Conservation (phyloP, 2,797 vertebrate species). For the Diplodus puntazzo region DNA sequence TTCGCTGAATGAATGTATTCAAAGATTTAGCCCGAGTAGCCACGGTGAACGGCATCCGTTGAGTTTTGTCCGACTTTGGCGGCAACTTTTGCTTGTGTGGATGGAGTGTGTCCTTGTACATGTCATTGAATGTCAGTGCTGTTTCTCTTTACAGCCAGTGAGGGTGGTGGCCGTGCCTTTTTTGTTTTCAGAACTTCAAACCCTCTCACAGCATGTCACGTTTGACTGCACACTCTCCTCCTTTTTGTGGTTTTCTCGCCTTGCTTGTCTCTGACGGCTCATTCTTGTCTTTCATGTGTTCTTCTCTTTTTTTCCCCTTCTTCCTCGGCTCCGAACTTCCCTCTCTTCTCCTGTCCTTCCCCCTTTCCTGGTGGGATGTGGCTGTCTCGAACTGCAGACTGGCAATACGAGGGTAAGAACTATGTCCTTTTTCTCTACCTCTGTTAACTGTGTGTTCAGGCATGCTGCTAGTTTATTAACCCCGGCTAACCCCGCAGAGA, state of each 20-base stretch:
- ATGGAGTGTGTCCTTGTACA: too few species aligned
- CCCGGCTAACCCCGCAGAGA: slow-evolving; percentile 40
- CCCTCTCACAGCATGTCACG: slow-evolving; percentile 2
- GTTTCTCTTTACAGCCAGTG: slow-evolving; percentile 14
- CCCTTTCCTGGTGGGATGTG: slow-evolving; percentile 81
- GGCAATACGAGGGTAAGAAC: slow-evolving; percentile 99
- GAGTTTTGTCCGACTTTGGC: too few species aligned
- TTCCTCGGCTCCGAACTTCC: slow-evolving; percentile 8
- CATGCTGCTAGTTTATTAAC: slow-evolving; percentile 59
- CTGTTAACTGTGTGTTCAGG: slow-evolving; percentile 50
- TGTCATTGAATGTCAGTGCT: background rate
- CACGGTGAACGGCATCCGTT: too few species aligned
- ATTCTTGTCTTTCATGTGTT: slow-evolving; percentile 41
- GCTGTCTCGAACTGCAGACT: slow-evolving; percentile 92
- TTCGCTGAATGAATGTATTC: too few species aligned
- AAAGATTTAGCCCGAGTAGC: too few species aligned
- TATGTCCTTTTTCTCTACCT: slow-evolving; percentile 33
- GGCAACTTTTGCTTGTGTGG: too few species aligned
- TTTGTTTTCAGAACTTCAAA: slow-evolving; percentile 5
- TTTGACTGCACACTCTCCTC: background rate
- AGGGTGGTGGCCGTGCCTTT: slow-evolving; percentile 8
- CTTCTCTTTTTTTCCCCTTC: slow-evolving; percentile 17
- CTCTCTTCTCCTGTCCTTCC: background rate
- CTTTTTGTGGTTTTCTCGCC: background rate
- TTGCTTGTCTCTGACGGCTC: slow-evolving; percentile 15